phyloP scores from a whole-genome alignment of 2,888 invertebrate genomes.

The Eupithecia pulchellata region DNA sequence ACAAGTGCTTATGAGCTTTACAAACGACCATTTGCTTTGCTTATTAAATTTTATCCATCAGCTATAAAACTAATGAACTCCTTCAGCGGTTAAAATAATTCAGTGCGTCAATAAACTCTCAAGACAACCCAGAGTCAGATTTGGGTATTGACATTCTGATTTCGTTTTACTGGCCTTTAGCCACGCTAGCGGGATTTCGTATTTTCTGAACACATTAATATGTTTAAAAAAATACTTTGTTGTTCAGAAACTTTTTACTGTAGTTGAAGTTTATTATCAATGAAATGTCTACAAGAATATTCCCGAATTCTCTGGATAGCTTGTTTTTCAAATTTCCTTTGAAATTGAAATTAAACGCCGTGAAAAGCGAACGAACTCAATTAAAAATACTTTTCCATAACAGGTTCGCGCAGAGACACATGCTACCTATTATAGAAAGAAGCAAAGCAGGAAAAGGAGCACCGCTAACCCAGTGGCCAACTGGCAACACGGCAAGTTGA shows the following conservation, averaged over 20 bases:
- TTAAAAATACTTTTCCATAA: conserved; percentile 30
- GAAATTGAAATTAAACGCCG: conserved; percentile 8
- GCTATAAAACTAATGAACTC: neutral
- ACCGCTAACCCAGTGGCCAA: conserved; percentile 85
- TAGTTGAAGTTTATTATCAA: neutral
- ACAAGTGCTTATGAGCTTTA: neutral
- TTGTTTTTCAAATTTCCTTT: neutral
- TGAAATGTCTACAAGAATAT: neutral
- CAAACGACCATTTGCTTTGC: neutral
- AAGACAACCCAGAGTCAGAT: neutral
- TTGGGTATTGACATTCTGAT: neutral
- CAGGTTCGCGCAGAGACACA: conserved; percentile 55
- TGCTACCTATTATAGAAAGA: conserved; percentile 70
- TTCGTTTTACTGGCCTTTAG: neutral
- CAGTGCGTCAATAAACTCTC: neutral
- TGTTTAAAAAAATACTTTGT: neutral
- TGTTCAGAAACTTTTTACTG: neutral
- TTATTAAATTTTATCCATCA: neutral
- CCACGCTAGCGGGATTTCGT: neutral
- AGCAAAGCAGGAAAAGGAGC: conserved; percentile 81
- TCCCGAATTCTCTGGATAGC: neutral
- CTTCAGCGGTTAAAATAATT: neutral
- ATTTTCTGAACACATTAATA: neutral
- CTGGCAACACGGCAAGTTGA: conserved; percentile 76
- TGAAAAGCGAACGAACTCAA: conserved; percentile 13